phyloP scores from a whole-genome alignment of 2,888 invertebrate species.

The Aporophyla nigra region DNA sequence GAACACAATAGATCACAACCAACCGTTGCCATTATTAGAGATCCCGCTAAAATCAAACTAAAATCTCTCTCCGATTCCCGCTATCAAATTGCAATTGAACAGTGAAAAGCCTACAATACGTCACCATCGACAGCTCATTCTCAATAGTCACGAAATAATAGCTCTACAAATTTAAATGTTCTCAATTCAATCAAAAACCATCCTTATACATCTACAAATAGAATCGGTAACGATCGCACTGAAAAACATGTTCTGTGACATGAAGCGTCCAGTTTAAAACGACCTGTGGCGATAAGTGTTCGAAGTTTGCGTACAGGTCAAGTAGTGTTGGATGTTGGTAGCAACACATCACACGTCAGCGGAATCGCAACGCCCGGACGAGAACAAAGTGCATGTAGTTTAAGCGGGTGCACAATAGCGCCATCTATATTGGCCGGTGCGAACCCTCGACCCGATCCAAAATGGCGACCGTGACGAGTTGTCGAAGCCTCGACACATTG shows the following conservation, averaged over 20 bases:
- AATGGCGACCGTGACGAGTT: conserved; percentile 75
- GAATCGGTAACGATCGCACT: conserved; percentile 55
- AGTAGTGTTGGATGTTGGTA: conserved; percentile 72
- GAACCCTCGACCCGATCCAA: conserved; percentile 70
- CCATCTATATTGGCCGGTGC: conserved; percentile 84
- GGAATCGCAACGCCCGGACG: conserved; percentile 81
- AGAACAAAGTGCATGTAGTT: conserved; percentile 88
- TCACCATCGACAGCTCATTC: conserved; percentile 87
- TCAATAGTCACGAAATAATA: conserved; percentile 86
- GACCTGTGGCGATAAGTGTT: conserved; percentile 68
- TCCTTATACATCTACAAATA: conserved; percentile 63
- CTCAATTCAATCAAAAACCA: conserved; percentile 59
- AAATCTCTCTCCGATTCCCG: conserved; percentile 70
- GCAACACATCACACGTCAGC: conserved; percentile 87
- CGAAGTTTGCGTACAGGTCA: conserved; percentile 62
- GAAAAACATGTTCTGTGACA: conserved; percentile 67
- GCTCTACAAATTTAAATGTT: conserved; percentile 56
- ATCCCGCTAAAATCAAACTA: conserved; percentile 47
- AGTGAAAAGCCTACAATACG: conserved; percentile 87
- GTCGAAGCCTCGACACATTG: conserved; percentile 74
- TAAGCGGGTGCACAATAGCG: conserved; percentile 79
- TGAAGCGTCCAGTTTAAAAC: conserved; percentile 71
- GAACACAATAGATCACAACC: conserved; percentile 37
- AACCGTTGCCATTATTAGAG: conserved; percentile 44
- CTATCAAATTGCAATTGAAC: conserved; percentile 78